Evolutionary conservation across 2,888 invertebrate genomes (phyloP), one percentile per base, ranked within the genome.

Genomic region (Rhagonycha fulva): DNA sequence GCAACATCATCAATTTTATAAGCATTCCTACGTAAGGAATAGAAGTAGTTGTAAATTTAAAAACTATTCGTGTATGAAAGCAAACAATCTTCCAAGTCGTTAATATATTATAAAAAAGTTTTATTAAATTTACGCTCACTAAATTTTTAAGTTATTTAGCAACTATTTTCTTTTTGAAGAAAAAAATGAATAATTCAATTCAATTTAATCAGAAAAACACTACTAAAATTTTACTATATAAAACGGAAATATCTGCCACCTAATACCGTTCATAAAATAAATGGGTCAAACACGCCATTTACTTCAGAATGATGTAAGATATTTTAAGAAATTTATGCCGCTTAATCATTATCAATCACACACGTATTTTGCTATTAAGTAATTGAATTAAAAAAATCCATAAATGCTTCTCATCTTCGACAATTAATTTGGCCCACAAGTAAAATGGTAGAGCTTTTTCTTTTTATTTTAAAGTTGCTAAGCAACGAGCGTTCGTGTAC

Each of bases 321-420:
- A 66, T 66, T 23, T 66, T 66, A 66, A 66, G 63, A 66, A 66
- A 66, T 23, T 66, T 26, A 66, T 66, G 26, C 63, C 63, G 63
- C 63, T 66, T 66, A 66, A 66, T 66, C 63, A 66, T 66, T 66
- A 66, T 66, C 63, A 66, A 66, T 66, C 63, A 66, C 63, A 66
- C 23, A 66, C 23, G 63, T 66, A 66, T 66, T 66, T 66, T 66
- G 63, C 63, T 10, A 66, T 66, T 66, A 66, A 26, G 63, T 66
- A 66, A 66, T 66, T 66, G 63, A 66, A 66, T 66, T 26, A 47
- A 47, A 47, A 47, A 47, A 47, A 47, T 47, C 47, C 47, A 47
- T 47, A 47, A 47, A 47, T 7, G 47, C n/a, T 47, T 47, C 47
- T 47, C 47, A 47, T 47, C 47, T 47, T 47, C 47, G n/a, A 47